Conservation (phyloP, 2,113 vertebrate species). For the Zosterops hypoxanthus region DNA sequence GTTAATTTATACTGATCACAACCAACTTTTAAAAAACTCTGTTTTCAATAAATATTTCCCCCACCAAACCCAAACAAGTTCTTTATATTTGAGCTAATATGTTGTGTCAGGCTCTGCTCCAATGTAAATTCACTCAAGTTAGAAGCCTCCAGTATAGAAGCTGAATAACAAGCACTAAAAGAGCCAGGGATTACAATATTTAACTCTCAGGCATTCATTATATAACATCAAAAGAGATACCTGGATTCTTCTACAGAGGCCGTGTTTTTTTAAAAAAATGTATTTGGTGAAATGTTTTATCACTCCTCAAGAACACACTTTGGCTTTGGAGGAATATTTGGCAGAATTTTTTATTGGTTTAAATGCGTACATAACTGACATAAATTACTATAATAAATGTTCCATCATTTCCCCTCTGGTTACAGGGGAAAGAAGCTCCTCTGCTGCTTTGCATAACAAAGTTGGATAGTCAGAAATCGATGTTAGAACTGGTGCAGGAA, state of each 20-base stretch:
- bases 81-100: neutral
- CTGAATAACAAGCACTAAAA: neutral
- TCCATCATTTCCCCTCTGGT: neutral
- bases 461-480: neutral
- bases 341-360: constrained; percentile 22
- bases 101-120: neutral
- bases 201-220: neutral
- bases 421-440: neutral
- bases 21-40: neutral
- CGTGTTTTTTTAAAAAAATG: neutral
- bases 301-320: neutral
- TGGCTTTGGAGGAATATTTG: neutral
- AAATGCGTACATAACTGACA: neutral
- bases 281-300: neutral
- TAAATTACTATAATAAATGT: constrained; percentile 28
- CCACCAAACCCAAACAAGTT: neutral
- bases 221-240: constrained; percentile 22
- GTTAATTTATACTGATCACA: neutral
- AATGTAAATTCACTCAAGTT: neutral
- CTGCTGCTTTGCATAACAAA: neutral
- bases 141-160: neutral
- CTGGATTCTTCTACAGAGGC: neutral
- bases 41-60: neutral
- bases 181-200: neutral
- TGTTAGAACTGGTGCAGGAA: neutral